Conservation (phyloP, 2,113 vertebrate species). For the Stigmatopora nigra region DNA sequence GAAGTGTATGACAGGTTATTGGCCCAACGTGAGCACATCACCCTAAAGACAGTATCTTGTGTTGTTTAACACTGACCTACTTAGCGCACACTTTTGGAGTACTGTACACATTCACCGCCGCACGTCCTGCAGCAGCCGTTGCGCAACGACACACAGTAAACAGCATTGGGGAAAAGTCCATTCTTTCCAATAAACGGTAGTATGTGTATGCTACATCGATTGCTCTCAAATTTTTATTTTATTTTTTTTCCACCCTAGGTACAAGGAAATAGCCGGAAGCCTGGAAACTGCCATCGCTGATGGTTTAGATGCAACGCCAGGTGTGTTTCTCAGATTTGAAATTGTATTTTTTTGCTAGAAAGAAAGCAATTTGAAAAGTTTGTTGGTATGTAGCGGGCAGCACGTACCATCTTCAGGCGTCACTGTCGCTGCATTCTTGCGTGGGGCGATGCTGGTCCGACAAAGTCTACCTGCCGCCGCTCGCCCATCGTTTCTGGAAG, state of each 20-base stretch:
- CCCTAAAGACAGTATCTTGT: no score
- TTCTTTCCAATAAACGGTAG: not conserved
- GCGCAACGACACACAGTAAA: not conserved
- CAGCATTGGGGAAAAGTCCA: not conserved
- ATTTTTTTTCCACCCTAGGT: slow-evolving; percentile 61
- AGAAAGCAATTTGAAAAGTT: not conserved
- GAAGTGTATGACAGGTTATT: no score
- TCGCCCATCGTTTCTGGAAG: slow-evolving; percentile 90
- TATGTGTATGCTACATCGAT: not conserved
- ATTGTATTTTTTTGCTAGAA: not conserved
- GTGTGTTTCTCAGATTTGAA: slow-evolving; percentile 48
- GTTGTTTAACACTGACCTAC: not conserved
- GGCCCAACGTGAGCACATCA: no score
- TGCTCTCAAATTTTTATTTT: slow-evolving; percentile 9
- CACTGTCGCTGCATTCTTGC: slow-evolving; percentile 79
- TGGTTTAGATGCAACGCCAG: slow-evolving; percentile 78
- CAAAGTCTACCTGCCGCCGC: slow-evolving; percentile 76
- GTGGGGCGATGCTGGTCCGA: slow-evolving; percentile 84
- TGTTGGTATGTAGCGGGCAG: slow-evolving; percentile 71
- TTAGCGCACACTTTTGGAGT: not conserved
- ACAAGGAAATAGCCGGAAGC: slow-evolving; percentile 87
- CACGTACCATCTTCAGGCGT: slow-evolving; percentile 77
- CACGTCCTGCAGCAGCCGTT: not conserved
- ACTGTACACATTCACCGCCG: no score
- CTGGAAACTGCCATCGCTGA: slow-evolving; percentile 82